Evolutionary conservation across 2,113 vertebrate genomes (phyloP), one percentile per base, ranked within the genome.

Genomic region (Ctenomys sociabilis): DNA sequence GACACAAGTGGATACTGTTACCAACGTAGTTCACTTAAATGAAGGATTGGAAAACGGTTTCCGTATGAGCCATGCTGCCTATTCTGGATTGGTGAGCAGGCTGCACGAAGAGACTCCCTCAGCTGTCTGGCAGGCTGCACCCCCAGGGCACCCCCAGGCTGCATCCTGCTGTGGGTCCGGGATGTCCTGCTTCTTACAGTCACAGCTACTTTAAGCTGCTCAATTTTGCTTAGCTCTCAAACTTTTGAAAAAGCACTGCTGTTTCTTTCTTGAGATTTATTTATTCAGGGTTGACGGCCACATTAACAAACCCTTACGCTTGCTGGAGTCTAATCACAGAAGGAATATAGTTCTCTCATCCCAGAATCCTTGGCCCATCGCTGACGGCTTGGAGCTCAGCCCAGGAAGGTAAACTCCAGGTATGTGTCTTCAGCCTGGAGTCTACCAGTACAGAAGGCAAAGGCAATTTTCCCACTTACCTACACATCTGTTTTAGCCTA

Each of bases 41-140:
- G 85, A 35, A 87, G 82, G 49, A 88, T 77, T 93, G 13, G 96
- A 52, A 93, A 92, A 93, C 19, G 10, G 2, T 63, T 95, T 96
- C 86, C 93, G 30, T 97, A 92, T 82, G 61, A 96, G 81, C 49
- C 35, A 61, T 22, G 40, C 5, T 57, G 68, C 43, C 68, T 43
- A 68, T 64, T 91, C 77, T 83, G 54, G 82, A 91, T 95, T 91
- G 75, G 88, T 94, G 88, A 97, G 86, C 77, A 54, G 73, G 49
- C 95, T 94, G 84, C 68, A 97, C 95, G 97, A 87, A 89, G 83
- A 93, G 37, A 91, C 24, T 83, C 88, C 83, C 95, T 89, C 78
- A 95, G 87, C 91, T 72, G 40, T 57, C 40, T 93, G 68, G 68
- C 70, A n/a, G 49, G 85, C 95, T 75, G 63, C 32, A 81, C 91